Percentiles rank a stretch among this genome's conserved stretches.
Evolutionary conservation across 2,888 invertebrate species (phyloP).

Genomic region (Drosophila colorata): DNA sequence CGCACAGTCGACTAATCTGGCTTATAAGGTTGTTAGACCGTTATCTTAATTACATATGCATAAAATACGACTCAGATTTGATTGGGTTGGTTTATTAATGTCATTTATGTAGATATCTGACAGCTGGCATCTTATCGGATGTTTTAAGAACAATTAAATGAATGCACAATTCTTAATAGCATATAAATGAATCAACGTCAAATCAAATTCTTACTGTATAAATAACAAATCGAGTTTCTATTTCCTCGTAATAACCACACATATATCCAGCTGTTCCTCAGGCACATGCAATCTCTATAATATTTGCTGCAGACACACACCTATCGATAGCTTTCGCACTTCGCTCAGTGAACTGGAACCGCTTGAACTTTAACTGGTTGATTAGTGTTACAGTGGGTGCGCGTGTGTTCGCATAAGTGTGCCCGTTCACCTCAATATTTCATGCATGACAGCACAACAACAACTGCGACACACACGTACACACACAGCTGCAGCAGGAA

Average conservation of each 20-base stretch:
- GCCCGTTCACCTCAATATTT: slow-evolving; percentile 67
- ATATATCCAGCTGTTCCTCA: slow-evolving; percentile 2
- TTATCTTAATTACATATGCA: slow-evolving; percentile 40
- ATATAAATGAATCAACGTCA: too few relatives aligned
- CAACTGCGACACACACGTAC: slow-evolving; percentile 34
- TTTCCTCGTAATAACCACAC: not conserved
- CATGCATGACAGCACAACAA: slow-evolving; percentile 65
- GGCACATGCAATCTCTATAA: not conserved
- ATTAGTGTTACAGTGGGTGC: slow-evolving; percentile 55
- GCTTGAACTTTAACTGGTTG: slow-evolving; percentile 60
- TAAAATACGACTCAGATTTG: not conserved
- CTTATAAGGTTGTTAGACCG: slow-evolving; percentile 29
- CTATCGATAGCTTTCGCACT: slow-evolving; percentile 34
- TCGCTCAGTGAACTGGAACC: slow-evolving; percentile 70
- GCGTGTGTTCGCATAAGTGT: slow-evolving; percentile 36
- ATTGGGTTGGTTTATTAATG: not conserved
- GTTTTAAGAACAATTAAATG: not conserved
- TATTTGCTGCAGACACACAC: not conserved
- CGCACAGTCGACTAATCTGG: slow-evolving; percentile 1
- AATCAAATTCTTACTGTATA: not conserved
- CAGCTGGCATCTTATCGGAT: not conserved
- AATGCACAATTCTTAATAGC: too few relatives aligned
- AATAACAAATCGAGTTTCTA: not conserved
- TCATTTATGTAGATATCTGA: not conserved
- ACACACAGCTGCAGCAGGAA: slow-evolving; percentile 1